phyloP scores from a whole-genome alignment of 2,888 invertebrate species.

The Sarcophaga variegata region DNA sequence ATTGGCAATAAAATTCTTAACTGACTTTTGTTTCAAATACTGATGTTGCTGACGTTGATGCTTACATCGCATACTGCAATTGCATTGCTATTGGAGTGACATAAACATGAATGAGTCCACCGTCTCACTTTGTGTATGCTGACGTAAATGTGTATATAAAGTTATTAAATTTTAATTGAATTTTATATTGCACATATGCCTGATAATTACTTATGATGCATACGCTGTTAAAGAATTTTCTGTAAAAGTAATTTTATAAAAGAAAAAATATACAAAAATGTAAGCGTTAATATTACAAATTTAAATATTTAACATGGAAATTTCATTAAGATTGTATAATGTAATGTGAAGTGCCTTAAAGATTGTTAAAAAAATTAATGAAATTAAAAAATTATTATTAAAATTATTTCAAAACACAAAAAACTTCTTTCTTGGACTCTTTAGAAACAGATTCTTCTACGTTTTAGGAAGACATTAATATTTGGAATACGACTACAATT shows the following conservation, averaged over 20 bases:
- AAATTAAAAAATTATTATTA: too few species aligned
- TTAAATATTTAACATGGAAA: too few species aligned
- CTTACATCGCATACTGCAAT: neutral
- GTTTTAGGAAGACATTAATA: too few species aligned
- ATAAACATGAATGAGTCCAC: neutral
- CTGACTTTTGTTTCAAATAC: conserved; percentile 40
- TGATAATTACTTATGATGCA: conserved; percentile 9
- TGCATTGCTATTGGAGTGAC: conserved; percentile 23
- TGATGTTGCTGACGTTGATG: conserved; percentile 19
- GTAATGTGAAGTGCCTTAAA: too few species aligned
- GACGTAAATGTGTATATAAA: conserved; percentile 12
- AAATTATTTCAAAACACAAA: too few species aligned
- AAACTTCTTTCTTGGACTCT: too few species aligned
- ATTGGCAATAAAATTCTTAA: conserved; percentile 47
- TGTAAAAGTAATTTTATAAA: conserved; percentile 18
- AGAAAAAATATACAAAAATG: neutral
- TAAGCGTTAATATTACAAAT: neutral
- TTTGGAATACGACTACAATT: too few species aligned
- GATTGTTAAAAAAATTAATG: too few species aligned
- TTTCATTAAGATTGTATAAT: too few species aligned
- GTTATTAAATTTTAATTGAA: conserved; percentile 51
- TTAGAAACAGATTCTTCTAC: too few species aligned
- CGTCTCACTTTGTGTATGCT: neutral
- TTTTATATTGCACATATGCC: conserved; percentile 26
- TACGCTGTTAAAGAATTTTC: conserved; percentile 18